Evolutionary conservation across 2,113 vertebrate species (phyloP), one percentile per base, ranked within the genome.

Genomic region (Marmota monax): DNA sequence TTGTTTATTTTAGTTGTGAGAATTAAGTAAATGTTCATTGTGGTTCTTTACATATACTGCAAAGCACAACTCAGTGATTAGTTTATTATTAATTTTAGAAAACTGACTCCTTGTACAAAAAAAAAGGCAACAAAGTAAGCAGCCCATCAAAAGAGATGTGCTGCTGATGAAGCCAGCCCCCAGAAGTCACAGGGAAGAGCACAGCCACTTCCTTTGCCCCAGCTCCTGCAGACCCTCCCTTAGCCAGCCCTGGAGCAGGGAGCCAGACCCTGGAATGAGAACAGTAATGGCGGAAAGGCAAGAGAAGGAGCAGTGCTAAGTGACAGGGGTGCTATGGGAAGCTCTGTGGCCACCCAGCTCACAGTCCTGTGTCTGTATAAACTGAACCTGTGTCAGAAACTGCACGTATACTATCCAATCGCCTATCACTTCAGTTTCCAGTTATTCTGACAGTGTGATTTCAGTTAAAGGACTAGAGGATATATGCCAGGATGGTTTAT

Each of bases 61-160:
- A 94, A 79, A 90, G 20, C 45, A 78, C 73, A 94, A 10, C 72
- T 79, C 51, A 82, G 13, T 70, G 88, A 13, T 84, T 83, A 86
- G 27, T 58, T 89, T 65, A 87, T 87, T 51, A 27, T 69, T 94
- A 53, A 61, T 83, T 77, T 73, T 48, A 48, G 76, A 78, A 92
- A 87, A 80, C 10, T 48, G 29, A 86, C 34, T 74, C 53, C 27
- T 23, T 8, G 13, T 34, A 42, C 63, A 65, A 6, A 56, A 88
- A 88, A 48, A 78, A 58, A 84, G 72, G 34, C 25, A 92, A 51
- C 58, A 65, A 37, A 92, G 76, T 37, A 78, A 78, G 42, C 56
- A 67, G 61, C 37, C 12, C 29, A n/a, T 72, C 69, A 56, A 58
- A 87, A 42, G 34, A 45, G 20, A 7, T 79, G 63, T 32, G 7